Evolutionary conservation across 2,888 invertebrate species (phyloP), one percentile per base, ranked within the genome.

Genomic region (Acrocera orbiculus): DNA sequence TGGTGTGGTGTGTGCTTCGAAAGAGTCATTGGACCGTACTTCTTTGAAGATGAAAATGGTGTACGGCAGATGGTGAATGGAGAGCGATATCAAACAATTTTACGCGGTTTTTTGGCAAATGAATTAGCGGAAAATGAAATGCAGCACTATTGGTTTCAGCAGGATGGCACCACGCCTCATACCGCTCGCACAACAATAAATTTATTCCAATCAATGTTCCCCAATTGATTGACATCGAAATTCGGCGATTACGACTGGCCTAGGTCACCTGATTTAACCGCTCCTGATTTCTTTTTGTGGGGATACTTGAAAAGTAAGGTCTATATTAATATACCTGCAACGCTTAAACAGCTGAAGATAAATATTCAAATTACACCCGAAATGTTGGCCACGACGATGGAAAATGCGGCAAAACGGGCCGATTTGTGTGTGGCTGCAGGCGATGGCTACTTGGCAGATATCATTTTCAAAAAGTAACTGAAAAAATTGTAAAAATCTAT

Each of bases 201-300:
- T 5, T 27, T 27, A 27, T 27, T 27, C 15, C 26, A 13, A 22
- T 9, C 22, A 8, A 8, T 8, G 8, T 7, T 22, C 22, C 9
- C 9, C 9, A 8, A 22, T 22, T 22, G 22, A 22, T 7, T 8
- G 13, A 26, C 13, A n/a, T 26, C 26, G 15, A 13, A 13, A 27
- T 10, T 15, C 14, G 14, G 27, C 16, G 27, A 27, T 27, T 27
- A 15, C 16, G 13, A 27, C 5, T 27, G 27, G 14, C 14, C 27
- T 5, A 4, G 27, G 6, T 27, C 27, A 14, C 30, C 32, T 37
- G 33, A 32, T 36, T 40, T 33, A 31, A 34, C 36, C n/a, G n/a
- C n/a, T n/a, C n/a, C n/a, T n/a, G n/a, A n/a, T n/a, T n/a, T n/a
- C n/a, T n/a, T n/a, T n/a, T n/a, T n/a, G n/a, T n/a, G n/a, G n/a